Conservation (phyloP, 2,113 vertebrate species). For the Pontoporia blainvillei region DNA sequence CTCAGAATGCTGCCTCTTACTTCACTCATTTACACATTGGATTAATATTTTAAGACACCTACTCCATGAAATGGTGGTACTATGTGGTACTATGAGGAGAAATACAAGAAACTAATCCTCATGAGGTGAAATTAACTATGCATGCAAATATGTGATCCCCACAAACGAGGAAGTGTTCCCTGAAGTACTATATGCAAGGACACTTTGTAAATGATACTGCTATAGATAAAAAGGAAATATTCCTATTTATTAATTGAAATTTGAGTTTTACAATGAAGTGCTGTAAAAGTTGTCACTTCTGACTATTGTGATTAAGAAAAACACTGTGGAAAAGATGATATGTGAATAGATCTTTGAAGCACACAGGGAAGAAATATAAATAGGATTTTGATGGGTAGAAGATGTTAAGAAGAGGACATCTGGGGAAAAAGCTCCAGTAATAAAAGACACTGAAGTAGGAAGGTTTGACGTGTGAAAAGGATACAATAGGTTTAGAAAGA, state of each 20-base stretch:
- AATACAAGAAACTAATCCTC: background rate
- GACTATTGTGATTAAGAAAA: background rate
- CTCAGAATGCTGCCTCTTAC: background rate
- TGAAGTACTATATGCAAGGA: background rate
- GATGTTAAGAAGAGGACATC: background rate
- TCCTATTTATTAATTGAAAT: background rate
- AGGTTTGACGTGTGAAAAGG: background rate
- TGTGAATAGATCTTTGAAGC: background rate
- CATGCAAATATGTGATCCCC: background rate
- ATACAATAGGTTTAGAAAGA: background rate
- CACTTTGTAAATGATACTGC: background rate
- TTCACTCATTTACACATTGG: background rate
- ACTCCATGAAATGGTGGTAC: background rate
- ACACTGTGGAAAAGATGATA: background rate
- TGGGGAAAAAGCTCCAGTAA: background rate
- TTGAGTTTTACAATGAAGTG: background rate
- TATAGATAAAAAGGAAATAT: background rate
- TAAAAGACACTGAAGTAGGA: background rate
- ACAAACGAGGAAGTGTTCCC: background rate
- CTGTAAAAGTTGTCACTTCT: background rate
- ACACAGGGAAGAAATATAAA: too few relatives aligned
- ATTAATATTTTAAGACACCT: background rate
- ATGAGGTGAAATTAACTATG: background rate
- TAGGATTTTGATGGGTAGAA: background rate
- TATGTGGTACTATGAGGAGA: background rate